These are phyloP conservation scores for Heliconius cydno DNA, from an alignment of 2,888 invertebrate genomes.

Conservation along the genomic window DNA sequence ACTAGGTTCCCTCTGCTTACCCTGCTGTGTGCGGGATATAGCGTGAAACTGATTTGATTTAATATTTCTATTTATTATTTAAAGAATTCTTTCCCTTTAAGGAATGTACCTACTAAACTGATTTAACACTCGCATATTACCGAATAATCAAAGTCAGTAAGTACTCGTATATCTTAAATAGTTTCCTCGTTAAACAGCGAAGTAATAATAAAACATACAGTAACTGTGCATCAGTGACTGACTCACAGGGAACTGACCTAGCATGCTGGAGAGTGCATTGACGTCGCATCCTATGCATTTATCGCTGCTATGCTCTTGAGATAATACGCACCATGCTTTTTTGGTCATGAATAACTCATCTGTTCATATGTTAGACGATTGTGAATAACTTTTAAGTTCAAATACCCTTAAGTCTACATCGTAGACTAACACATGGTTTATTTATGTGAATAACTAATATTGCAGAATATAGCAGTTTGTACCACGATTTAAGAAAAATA, in stretches of 20 bases:
- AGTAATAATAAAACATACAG: constrained; percentile 55
- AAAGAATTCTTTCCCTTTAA: no score
- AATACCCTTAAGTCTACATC: constrained; percentile 56
- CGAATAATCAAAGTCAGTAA: neutral
- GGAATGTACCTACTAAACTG: neutral
- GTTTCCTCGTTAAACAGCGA: constrained; percentile 9
- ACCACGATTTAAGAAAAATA: no score
- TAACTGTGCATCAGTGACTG: constrained; percentile 80
- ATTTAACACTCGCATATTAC: neutral
- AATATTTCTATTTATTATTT: no score
- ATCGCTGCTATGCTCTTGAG: constrained; percentile 79
- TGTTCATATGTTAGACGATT: constrained; percentile 64
- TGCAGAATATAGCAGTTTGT: constrained; percentile 32
- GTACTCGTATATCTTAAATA: neutral
- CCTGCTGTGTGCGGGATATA: no score
- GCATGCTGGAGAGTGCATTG: constrained; percentile 81
- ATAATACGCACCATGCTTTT: constrained; percentile 77
- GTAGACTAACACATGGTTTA: constrained; percentile 47
- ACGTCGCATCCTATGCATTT: constrained; percentile 75
- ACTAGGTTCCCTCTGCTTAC: no score
- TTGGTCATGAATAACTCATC: constrained; percentile 78
- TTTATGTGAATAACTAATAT: constrained; percentile 30
- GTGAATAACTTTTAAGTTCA: constrained; percentile 67
- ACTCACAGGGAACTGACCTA: constrained; percentile 83
- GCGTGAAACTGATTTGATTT: no score